Conservation (phyloP, 2,113 vertebrate genomes). For the Periophthalmodon schlosseri region DNA sequence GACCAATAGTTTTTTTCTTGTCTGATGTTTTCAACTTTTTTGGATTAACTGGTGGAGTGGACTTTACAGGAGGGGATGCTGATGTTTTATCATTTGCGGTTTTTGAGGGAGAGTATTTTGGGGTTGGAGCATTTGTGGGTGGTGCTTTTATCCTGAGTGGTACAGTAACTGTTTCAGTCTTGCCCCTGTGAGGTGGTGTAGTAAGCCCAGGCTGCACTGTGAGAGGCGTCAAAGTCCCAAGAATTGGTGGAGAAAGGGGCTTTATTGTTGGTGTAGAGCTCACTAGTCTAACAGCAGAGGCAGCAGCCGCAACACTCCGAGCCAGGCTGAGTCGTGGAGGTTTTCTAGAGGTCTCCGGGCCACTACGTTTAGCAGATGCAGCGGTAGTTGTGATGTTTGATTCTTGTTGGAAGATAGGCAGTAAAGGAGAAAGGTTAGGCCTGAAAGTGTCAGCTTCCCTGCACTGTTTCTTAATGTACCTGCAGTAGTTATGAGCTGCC, state of each 20-base stretch:
- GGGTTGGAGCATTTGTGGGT: conserved; percentile 42
- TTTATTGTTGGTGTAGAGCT: conserved; percentile 50
- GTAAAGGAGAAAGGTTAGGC: conserved; percentile 81
- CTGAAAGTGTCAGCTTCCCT: conserved; percentile 85
- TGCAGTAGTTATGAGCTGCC: conserved; percentile 94
- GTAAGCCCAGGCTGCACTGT: conserved; percentile 59
- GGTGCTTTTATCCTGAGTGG: conserved; percentile 55
- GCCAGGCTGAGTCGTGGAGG: conserved; percentile 59
- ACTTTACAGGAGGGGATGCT: conserved; percentile 52
- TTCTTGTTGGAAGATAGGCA: conserved; percentile 78
- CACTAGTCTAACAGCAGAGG: conserved; percentile 67
- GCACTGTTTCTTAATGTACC: conserved; percentile 92
- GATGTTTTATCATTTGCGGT: conserved; percentile 49
- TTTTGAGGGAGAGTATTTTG: conserved; percentile 51
- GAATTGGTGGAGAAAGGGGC: conserved; percentile 25
- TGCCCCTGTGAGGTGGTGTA: conserved; percentile 50
- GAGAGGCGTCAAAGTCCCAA: conserved; percentile 56
- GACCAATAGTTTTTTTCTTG: conserved; percentile 54
- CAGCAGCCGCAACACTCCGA: conserved; percentile 65
- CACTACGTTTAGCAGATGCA: conserved; percentile 44
- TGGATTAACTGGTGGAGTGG: conserved; percentile 36
- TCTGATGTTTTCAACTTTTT: conserved; percentile 45
- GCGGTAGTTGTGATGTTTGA: conserved; percentile 64
- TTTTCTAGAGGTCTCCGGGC: conserved; percentile 48
- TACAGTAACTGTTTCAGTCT: conserved; percentile 61